Evolutionary conservation across 2,113 vertebrate species (phyloP).

Genomic region (Engystomops pustulosus): DNA sequence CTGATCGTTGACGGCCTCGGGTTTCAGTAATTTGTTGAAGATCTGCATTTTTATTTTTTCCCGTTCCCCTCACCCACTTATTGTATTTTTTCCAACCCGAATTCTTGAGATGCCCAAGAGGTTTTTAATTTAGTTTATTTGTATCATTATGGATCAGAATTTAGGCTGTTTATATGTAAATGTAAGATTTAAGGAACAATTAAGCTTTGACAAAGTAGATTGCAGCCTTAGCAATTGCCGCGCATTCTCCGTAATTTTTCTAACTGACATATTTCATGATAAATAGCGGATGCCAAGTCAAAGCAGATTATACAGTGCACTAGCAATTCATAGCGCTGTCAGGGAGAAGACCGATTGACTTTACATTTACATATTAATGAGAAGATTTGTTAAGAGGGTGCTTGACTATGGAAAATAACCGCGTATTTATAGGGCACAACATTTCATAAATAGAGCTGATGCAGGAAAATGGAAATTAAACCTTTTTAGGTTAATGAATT

Average conservation of each 20-base stretch:
- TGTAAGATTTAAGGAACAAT: conserved; percentile 86
- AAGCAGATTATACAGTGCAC: conserved; percentile 95
- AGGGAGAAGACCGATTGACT: conserved; percentile 97
- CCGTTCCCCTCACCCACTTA: too few relatives aligned
- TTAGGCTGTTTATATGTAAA: conserved; percentile 86
- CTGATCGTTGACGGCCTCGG: too few relatives aligned
- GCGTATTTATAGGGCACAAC: conserved; percentile 97
- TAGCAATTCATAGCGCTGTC: conserved; percentile 92
- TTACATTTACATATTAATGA: conserved; percentile 99
- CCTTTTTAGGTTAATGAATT: conserved; percentile 99
- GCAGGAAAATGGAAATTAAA: conserved; percentile 99
- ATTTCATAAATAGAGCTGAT: conserved; percentile 99
- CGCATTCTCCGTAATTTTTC: conserved; percentile 84
- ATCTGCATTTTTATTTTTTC: not conserved
- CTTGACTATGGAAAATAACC: conserved; percentile 97
- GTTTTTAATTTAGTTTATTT: conserved; percentile 85
- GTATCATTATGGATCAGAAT: conserved; percentile 83
- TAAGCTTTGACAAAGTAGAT: conserved; percentile 86
- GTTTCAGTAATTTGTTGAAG: too few relatives aligned
- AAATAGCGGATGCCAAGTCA: conserved; percentile 93
- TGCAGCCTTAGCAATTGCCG: conserved; percentile 84
- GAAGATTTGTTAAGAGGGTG: conserved; percentile 98
- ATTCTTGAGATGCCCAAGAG: conserved; percentile 73
- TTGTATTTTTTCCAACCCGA: conserved; percentile 64
- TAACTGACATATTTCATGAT: conserved; percentile 89